Conservation (phyloP, 2,888 invertebrate genomes). For the Margaritifera margaritifera region DNA sequence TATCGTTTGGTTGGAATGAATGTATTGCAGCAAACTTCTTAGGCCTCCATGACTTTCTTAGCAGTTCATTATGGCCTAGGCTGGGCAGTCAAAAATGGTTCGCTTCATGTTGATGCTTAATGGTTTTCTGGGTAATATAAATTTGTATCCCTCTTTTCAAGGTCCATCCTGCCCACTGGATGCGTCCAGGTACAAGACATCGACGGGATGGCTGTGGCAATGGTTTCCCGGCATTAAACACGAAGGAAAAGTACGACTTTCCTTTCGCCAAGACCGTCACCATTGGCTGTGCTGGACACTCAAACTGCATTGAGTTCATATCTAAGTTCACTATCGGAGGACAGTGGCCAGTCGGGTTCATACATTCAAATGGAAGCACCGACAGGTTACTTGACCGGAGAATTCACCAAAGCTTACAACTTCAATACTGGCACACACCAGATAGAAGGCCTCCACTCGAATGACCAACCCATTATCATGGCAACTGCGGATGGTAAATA, state of each 20-base stretch:
- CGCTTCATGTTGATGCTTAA: too few species aligned
- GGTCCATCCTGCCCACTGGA: conserved; percentile 38
- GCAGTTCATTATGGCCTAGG: too few species aligned
- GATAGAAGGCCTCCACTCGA: conserved; percentile 15
- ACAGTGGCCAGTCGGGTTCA: too few species aligned
- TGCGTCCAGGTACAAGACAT: conserved; percentile 22
- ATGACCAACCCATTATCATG: conserved; percentile 22
- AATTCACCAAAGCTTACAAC: conserved; percentile 27
- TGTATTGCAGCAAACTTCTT: too few species aligned
- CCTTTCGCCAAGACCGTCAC: conserved; percentile 37
- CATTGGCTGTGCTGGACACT: conserved; percentile 32
- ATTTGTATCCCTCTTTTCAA: conserved; percentile 4
- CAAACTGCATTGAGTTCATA: conserved; percentile 29
- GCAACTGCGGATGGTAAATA: conserved; percentile 27
- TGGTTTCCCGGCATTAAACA: conserved; percentile 25
- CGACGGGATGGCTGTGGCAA: conserved; percentile 14
- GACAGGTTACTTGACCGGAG: conserved; percentile 35
- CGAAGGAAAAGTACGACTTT: conserved; percentile 23
- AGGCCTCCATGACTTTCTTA: too few species aligned
- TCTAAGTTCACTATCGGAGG: conserved; percentile 41
- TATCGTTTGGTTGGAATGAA: too few species aligned
- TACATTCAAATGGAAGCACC: conserved; percentile 36
- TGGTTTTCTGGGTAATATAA: too few species aligned
- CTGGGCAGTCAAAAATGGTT: too few species aligned
- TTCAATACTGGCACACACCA: conserved; percentile 21